Conservation (phyloP, 2,888 invertebrate genomes). For the Boloria selene region DNA sequence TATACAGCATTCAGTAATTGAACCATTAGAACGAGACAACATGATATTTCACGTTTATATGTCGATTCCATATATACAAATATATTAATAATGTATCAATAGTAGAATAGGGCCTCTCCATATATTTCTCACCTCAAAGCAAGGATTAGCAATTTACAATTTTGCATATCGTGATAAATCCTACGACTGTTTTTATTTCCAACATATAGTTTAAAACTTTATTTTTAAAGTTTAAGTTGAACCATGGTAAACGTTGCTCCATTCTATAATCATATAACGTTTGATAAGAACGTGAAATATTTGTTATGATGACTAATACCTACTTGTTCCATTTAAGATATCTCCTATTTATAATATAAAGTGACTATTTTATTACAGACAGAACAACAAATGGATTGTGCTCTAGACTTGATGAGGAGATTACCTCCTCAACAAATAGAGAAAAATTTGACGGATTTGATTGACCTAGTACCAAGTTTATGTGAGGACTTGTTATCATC, state of each 20-base stretch:
- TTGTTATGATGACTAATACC: constrained; percentile 78
- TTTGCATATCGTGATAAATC: constrained; percentile 29
- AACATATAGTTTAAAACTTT: constrained; percentile 23
- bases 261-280: constrained; percentile 1
- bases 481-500: constrained; percentile 98
- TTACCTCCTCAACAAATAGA: constrained; percentile 99
- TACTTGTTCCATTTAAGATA: constrained; percentile 50
- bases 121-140: too few species aligned
- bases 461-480: constrained; percentile 96
- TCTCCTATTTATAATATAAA: constrained; percentile 44
- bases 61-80: too few species aligned
- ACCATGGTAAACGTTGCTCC: constrained; percentile 44
- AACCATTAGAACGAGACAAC: too few species aligned
- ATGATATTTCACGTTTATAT: too few species aligned
- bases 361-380: constrained; percentile 82
- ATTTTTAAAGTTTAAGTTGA: constrained; percentile 30
- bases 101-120: too few species aligned
- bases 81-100: too few species aligned
- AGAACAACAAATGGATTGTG: constrained; percentile 99
- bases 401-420: constrained; percentile 98
- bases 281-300: constrained; percentile 41
- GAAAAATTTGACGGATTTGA: constrained; percentile 98
- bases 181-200: constrained; percentile 21
- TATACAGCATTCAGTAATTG: too few species aligned
- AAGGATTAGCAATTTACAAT: constrained; percentile 31